Conservation (phyloP, 2,888 invertebrate species). For the Ommatoiulus sabulosus region DNA sequence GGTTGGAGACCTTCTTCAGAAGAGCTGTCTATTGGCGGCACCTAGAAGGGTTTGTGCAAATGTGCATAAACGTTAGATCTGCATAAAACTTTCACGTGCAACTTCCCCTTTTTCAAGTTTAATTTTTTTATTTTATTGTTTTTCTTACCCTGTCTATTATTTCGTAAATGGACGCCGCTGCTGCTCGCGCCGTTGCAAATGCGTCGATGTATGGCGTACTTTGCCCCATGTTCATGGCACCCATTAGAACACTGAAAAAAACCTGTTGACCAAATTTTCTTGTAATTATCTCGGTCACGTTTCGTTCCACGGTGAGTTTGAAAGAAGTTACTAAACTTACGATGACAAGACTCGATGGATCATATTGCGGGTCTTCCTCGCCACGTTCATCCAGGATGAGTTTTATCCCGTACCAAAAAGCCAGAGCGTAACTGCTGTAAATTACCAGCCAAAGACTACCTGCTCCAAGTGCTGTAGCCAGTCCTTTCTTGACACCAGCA, state of each 20-base stretch:
- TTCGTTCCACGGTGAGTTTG: too few species aligned
- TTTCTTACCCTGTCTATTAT: constrained; percentile 76
- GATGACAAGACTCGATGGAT: constrained; percentile 78
- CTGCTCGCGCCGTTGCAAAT: constrained; percentile 77
- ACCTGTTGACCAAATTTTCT: constrained; percentile 71
- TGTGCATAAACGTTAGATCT: too few species aligned
- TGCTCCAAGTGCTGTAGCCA: constrained; percentile 78
- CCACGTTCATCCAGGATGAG: constrained; percentile 76
- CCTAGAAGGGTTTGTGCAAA: constrained; percentile 63
- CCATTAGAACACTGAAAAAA: constrained; percentile 83
- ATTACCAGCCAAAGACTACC: constrained; percentile 78
- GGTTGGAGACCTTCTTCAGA: constrained; percentile 75
- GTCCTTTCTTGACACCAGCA: constrained; percentile 75
- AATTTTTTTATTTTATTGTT: too few species aligned
- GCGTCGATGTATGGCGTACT: constrained; percentile 82
- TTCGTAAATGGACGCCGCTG: constrained; percentile 79
- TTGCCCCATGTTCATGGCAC: constrained; percentile 82
- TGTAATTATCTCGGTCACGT: too few species aligned
- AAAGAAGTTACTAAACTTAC: constrained; percentile 70
- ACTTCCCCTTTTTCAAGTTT: constrained; percentile 37
- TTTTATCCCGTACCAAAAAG: constrained; percentile 84
- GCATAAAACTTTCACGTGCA: too few species aligned
- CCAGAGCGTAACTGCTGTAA: constrained; percentile 78
- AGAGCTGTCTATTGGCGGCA: constrained; percentile 79
- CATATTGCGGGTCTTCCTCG: constrained; percentile 74